Evolutionary conservation across 1,140 invertebrate species (phyloP).

Genomic region (Tyrophagus putrescentiae): DNA sequence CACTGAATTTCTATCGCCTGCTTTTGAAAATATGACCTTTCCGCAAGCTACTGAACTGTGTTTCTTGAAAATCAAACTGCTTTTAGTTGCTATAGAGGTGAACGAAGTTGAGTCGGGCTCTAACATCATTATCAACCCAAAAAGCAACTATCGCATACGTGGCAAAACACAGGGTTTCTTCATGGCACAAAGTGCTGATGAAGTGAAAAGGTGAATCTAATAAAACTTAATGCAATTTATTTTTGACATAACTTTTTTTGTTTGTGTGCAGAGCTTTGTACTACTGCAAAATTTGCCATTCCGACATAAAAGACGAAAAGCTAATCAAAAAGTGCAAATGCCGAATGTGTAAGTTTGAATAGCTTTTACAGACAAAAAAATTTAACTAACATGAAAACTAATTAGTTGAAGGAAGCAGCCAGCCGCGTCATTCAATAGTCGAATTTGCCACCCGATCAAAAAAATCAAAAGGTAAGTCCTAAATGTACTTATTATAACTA

Average conservation of each 20-base stretch:
- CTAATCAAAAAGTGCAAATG: slow-evolving; percentile 99
- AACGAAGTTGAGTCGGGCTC: slow-evolving; percentile 46
- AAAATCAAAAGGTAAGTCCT: background rate
- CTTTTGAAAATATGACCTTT: slow-evolving; percentile 43
- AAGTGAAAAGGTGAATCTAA: slow-evolving; percentile 79
- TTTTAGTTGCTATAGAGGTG: slow-evolving; percentile 30
- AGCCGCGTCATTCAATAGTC: slow-evolving; percentile 3
- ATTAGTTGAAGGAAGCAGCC: background rate
- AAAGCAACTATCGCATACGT: slow-evolving; percentile 82
- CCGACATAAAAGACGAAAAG: slow-evolving; percentile 93
- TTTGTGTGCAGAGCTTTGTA: slow-evolving; percentile 74
- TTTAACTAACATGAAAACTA: background rate
- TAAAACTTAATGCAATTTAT: background rate
- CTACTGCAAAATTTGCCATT: slow-evolving; percentile 98
- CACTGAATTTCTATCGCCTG: slow-evolving; percentile 41
- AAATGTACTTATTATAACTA: background rate
- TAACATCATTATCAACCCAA: slow-evolving; percentile 97
- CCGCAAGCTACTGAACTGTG: slow-evolving; percentile 55
- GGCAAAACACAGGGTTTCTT: slow-evolving; percentile 99
- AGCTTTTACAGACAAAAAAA: background rate
- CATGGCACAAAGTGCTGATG: slow-evolving; percentile 98
- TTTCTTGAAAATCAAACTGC: slow-evolving; percentile 91
- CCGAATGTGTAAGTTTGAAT: slow-evolving; percentile 84
- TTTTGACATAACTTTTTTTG: background rate
- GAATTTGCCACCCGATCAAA: background rate